These are phyloP conservation scores for Macrobrachium nipponense DNA, from an alignment of 1,140 invertebrate genomes.

Conservation along the genomic window DNA sequence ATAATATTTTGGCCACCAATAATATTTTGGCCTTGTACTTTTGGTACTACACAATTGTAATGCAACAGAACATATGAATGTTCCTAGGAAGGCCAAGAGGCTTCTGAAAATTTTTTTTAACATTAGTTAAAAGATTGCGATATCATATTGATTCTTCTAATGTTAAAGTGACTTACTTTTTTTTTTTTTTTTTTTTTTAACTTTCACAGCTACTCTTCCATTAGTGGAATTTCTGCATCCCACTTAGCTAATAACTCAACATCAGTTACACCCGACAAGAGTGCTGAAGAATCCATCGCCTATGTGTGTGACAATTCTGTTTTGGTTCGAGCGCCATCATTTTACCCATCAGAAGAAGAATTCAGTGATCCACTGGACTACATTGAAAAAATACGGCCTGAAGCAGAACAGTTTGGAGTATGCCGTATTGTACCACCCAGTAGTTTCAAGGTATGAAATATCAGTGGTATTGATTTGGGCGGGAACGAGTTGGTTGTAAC, in stretches of 20 bases:
- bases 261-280: slow-evolving; percentile 38
- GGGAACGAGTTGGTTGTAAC: neutral
- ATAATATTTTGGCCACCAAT: too few relatives aligned
- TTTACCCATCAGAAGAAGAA: slow-evolving; percentile 85
- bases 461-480: neutral
- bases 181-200: too few relatives aligned
- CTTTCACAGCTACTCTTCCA: too few relatives aligned
- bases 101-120: too few relatives aligned
- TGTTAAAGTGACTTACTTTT: too few relatives aligned
- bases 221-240: neutral
- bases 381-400: slow-evolving; percentile 84
- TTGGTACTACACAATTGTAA: too few relatives aligned
- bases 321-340: slow-evolving; percentile 85
- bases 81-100: too few relatives aligned
- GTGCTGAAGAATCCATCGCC: slow-evolving; percentile 37
- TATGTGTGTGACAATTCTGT: slow-evolving; percentile 65
- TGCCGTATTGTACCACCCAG: slow-evolving; percentile 90
- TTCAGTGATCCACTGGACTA: slow-evolving; percentile 92
- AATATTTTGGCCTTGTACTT: too few relatives aligned
- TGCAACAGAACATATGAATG: too few relatives aligned
- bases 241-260: neutral
- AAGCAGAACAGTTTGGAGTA: slow-evolving; percentile 86
- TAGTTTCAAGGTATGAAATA: slow-evolving; percentile 79
- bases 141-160: too few relatives aligned
- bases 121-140: too few relatives aligned